These are phyloP conservation scores for Zaprionus vittiger DNA, from an alignment of 1,140 invertebrate species.

Conservation along the genomic window DNA sequence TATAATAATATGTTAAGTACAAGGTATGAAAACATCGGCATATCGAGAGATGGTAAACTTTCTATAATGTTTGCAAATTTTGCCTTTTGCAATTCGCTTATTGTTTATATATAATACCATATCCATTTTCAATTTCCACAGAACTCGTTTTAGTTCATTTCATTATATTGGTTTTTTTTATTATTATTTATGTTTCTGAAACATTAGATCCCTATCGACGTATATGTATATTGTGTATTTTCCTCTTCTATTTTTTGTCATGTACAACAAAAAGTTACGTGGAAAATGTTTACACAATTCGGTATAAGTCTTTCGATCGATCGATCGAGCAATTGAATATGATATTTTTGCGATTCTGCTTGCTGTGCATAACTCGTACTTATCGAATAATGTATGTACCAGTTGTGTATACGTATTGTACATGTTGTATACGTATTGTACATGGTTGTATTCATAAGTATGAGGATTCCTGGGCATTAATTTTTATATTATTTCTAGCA, in stretches of 20 bases:
- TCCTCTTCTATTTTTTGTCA: slow-evolving; percentile 11
- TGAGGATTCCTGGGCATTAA: slow-evolving; percentile 1
- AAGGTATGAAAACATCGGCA: background rate
- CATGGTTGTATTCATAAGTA: background rate
- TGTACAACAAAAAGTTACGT: slow-evolving; percentile 5
- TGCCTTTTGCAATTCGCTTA: slow-evolving; percentile 14
- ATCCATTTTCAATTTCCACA: slow-evolving; percentile 37
- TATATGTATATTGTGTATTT: background rate
- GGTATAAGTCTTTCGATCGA: slow-evolving; percentile 13
- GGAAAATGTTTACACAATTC: slow-evolving; percentile 50
- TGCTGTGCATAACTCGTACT: background rate
- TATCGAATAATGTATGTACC: background rate
- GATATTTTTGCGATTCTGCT: background rate
- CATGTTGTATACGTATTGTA: background rate
- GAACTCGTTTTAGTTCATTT: slow-evolving; percentile 13
- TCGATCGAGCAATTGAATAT: background rate
- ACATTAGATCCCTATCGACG: background rate
- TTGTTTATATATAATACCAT: background rate
- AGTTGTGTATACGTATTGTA: background rate
- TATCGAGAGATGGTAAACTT: no score
- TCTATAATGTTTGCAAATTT: slow-evolving; percentile 2
- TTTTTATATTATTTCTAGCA: slow-evolving; percentile 14
- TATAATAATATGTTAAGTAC: no score
- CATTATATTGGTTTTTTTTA: background rate
- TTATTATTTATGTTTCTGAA: slow-evolving; percentile 26